Percentiles rank a stretch among this genome's conserved stretches.
phyloP scores from a whole-genome alignment of 2,113 vertebrate genomes.

The Helogale parvula region DNA sequence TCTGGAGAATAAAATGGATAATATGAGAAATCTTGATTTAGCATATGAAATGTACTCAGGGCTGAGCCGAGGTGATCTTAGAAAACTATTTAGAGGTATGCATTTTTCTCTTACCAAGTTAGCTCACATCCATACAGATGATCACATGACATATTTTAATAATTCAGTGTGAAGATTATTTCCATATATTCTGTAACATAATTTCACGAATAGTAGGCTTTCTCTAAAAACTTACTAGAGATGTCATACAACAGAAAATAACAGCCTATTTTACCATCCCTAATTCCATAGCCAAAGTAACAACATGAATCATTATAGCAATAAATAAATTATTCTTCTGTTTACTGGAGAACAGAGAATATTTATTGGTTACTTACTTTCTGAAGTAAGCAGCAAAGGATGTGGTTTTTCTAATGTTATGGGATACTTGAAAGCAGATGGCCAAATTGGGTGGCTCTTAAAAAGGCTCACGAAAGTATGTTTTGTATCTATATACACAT shows the following conservation, averaged over 20 bases:
- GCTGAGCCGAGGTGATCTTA: not conserved
- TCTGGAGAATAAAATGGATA: not conserved
- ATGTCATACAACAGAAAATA: not conserved
- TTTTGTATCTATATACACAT: not conserved
- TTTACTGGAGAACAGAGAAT: not conserved
- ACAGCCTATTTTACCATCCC: not conserved
- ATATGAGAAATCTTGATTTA: slow-evolving; percentile 27
- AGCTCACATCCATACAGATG: not conserved
- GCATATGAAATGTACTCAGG: not conserved
- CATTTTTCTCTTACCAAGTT: not conserved
- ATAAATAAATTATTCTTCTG: not conserved
- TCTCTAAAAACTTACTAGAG: not conserved
- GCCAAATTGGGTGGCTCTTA: slow-evolving; percentile 44
- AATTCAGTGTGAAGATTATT: not conserved
- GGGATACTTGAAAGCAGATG: not conserved
- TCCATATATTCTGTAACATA: not conserved
- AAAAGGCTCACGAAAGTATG: slow-evolving; percentile 19
- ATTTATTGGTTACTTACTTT: slow-evolving; percentile 54
- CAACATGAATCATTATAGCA: slow-evolving; percentile 8
- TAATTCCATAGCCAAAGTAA: slow-evolving; percentile 4
- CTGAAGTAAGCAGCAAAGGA: slow-evolving; percentile 51
- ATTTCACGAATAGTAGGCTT: not conserved
- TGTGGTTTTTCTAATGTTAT: slow-evolving; percentile 41
- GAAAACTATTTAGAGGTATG: not conserved
- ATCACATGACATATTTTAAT: not conserved